These are phyloP conservation scores for Cryptocephalus moraei DNA, from an alignment of 2,888 invertebrate genomes.

Conservation along the genomic window DNA sequence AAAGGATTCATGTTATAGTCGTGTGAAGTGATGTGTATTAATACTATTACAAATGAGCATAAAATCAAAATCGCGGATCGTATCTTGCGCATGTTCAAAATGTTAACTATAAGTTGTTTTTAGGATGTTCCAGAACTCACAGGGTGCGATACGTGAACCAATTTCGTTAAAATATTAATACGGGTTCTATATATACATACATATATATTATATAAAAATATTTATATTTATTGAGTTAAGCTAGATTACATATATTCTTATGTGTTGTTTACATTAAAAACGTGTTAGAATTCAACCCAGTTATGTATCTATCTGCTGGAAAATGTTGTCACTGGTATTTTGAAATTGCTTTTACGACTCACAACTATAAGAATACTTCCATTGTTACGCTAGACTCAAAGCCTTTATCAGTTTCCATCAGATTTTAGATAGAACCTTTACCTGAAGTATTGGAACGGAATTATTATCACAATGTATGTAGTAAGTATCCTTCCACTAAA, in stretches of 20 bases:
- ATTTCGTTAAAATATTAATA: slow-evolving; percentile 34
- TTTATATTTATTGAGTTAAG: slow-evolving; percentile 28
- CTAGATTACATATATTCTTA: slow-evolving; percentile 26
- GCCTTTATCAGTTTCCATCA: no score
- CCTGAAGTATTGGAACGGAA: no score
- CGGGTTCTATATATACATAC: slow-evolving; percentile 33
- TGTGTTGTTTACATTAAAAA: slow-evolving; percentile 28
- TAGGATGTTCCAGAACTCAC: slow-evolving; percentile 37
- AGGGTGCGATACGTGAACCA: slow-evolving; percentile 30
- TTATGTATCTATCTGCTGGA: slow-evolving; percentile 16
- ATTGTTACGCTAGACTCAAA: no score
- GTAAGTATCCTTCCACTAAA: no score
- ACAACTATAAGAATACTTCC: not conserved
- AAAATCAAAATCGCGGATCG: slow-evolving; percentile 38
- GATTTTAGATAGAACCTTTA: no score
- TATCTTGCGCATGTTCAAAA: slow-evolving; percentile 32
- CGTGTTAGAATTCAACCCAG: slow-evolving; percentile 24
- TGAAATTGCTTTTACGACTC: not conserved
- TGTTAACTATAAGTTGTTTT: slow-evolving; percentile 38
- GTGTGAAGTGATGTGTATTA: slow-evolving; percentile 20
- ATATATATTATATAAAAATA: slow-evolving; percentile 19
- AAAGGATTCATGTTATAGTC: slow-evolving; percentile 14
- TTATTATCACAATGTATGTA: no score
- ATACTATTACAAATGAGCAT: slow-evolving; percentile 32
- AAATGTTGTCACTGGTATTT: slow-evolving; percentile 8